phyloP scores from a whole-genome alignment of 37 sponge, comb jelly and placozoan species.

The Eunapius fragilis region DNA sequence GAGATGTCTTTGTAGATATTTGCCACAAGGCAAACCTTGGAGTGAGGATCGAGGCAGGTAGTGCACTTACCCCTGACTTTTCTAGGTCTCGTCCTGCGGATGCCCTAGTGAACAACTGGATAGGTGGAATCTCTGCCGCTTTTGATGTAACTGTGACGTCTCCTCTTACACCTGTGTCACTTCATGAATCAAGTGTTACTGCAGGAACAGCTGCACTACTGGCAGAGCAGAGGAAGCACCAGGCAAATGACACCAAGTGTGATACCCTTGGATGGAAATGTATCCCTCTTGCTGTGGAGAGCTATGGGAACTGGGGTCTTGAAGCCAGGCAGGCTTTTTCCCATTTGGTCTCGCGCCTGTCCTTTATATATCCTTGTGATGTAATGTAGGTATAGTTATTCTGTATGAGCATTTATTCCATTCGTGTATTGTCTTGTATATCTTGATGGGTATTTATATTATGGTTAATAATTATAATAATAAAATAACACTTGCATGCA shows the following conservation, averaged over 20 bases:
- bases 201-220: background rate
- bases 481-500: no score
- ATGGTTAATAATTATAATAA: no score
- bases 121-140: background rate
- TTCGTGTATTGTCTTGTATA: no score
- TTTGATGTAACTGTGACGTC: background rate
- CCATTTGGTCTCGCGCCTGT: background rate
- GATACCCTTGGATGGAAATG: no score
- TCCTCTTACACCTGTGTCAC: background rate
- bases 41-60: background rate
- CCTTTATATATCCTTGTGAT: background rate
- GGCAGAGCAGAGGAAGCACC: no score
- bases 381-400: no score
- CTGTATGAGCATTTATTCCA: no score
- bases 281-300: no score
- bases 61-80: background rate
- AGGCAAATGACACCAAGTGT: no score
- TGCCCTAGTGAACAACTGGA: background rate
- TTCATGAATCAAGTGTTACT: background rate
- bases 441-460: no score
- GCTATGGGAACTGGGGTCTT: no score
- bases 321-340: background rate
- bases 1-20: background rate
- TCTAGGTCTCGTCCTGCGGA: background rate
- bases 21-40: background rate